A percentile compares a stretch with the other conserved stretches of the same genome.
phyloP scores from a whole-genome alignment of 2,888 invertebrate species.

The Odontomyia ornata region DNA sequence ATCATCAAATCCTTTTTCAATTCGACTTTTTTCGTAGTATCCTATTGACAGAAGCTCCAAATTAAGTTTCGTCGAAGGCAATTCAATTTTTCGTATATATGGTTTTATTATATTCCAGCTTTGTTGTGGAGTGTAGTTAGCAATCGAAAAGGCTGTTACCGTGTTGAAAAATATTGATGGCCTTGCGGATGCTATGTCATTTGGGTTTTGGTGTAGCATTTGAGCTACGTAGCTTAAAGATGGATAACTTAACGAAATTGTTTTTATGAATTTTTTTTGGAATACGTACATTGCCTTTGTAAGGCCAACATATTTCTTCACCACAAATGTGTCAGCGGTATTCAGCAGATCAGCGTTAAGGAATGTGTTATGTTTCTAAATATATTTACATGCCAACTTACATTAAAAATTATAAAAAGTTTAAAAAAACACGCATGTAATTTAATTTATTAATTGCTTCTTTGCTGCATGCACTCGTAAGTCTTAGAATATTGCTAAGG shows the following conservation, averaged over 20 bases:
- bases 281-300: slow-evolving; percentile 66
- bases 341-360: slow-evolving; percentile 72
- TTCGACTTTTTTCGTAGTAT: slow-evolving; percentile 67
- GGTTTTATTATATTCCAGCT: slow-evolving; percentile 67
- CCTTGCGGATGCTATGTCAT: slow-evolving; percentile 62
- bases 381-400: no score
- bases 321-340: slow-evolving; percentile 66
- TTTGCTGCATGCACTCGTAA: no score
- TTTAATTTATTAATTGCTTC: no score
- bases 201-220: slow-evolving; percentile 64
- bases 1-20: slow-evolving; percentile 66
- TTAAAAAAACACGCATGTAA: no score
- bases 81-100: slow-evolving; percentile 62
- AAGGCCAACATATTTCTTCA: slow-evolving; percentile 67
- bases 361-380: slow-evolving; percentile 66
- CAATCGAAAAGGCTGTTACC: slow-evolving; percentile 68
- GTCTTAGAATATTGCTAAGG: no score
- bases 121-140: slow-evolving; percentile 69
- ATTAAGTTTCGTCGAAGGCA: slow-evolving; percentile 68
- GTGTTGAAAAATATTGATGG: slow-evolving; percentile 65
- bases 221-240: slow-evolving; percentile 70
- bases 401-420: no score
- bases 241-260: slow-evolving; percentile 68
- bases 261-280: slow-evolving; percentile 67
- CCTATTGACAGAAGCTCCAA: slow-evolving; percentile 70